These are phyloP conservation scores for Catocala sponsa DNA, from an alignment of 2,888 invertebrate species.

Conservation along the genomic window DNA sequence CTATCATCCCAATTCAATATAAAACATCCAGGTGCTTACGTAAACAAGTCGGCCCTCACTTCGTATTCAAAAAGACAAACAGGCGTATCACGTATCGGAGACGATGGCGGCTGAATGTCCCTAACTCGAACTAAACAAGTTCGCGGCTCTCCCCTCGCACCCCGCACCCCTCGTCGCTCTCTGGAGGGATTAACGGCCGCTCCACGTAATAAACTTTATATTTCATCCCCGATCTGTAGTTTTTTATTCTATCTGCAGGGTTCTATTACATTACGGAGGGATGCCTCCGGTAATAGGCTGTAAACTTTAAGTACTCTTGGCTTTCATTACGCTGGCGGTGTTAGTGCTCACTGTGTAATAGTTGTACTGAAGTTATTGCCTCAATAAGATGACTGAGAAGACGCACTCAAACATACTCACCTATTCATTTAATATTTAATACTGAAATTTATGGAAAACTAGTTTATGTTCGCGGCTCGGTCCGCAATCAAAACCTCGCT, in stretches of 20 bases:
- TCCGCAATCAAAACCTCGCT: too few species aligned
- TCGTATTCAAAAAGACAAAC: conserved; percentile 24
- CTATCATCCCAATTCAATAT: conserved; percentile 5
- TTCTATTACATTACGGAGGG: conserved; percentile 25
- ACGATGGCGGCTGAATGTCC: conserved; percentile 6
- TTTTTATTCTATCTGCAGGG: conserved; percentile 29
- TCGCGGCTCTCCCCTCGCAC: conserved; percentile 6
- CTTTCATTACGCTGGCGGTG: conserved; percentile 32
- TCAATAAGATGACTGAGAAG: conserved; percentile 1
- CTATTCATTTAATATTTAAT: too few species aligned
- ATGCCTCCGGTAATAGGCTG: conserved; percentile 35
- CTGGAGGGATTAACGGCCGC: conserved; percentile 25
- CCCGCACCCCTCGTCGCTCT: background rate
- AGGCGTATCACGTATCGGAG: conserved; percentile 21
- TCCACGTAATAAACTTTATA: conserved; percentile 34
- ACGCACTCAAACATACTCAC: too few species aligned
- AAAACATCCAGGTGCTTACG: conserved; percentile 12
- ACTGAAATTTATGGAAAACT: too few species aligned
- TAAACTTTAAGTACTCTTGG: conserved; percentile 43
- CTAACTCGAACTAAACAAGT: conserved; percentile 35
- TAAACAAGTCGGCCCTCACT: conserved; percentile 16
- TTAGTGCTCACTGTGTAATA: conserved; percentile 24
- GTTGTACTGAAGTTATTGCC: conserved; percentile 30
- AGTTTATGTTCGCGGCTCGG: too few species aligned
- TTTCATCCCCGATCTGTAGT: conserved; percentile 22